Percentiles rank a stretch among this genome's conserved stretches.
Evolutionary conservation across 2,797 vertebrate species (phyloP).

Genomic region (Euthynnus affinis): DNA sequence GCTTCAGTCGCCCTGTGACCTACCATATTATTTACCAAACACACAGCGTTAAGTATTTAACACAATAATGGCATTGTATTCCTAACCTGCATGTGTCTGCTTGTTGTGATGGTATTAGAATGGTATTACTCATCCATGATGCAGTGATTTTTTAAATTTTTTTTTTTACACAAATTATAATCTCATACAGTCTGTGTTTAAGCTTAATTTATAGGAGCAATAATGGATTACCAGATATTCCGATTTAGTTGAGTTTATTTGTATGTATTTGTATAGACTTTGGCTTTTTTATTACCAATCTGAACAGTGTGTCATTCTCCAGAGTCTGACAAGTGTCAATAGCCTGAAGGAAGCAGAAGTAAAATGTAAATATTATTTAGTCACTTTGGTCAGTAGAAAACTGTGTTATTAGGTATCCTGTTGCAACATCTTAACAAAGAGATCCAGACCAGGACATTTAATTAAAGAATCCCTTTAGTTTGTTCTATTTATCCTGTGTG

Average conservation of each 20-base stretch:
- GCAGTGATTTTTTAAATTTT: no score
- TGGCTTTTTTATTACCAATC: background rate
- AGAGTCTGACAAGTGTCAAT: no score
- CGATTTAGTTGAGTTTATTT: background rate
- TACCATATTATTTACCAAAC: constrained; percentile 42
- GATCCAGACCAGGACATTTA: no score
- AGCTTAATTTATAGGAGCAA: background rate
- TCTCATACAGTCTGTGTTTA: background rate
- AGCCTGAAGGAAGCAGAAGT: background rate
- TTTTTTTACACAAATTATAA: background rate
- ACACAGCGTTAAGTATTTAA: constrained; percentile 1
- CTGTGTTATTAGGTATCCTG: no score
- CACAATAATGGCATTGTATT: constrained; percentile 22
- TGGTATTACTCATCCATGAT: background rate
- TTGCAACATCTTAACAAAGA: no score
- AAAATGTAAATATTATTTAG: background rate
- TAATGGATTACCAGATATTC: no score
- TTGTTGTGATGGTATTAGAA: background rate
- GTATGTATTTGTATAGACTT: background rate
- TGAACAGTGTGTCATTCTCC: background rate
- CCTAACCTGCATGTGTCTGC: constrained; percentile 10
- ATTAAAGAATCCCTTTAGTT: no score
- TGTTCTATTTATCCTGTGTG: no score
- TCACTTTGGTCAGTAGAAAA: background rate
- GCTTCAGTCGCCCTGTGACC: constrained; percentile 13